Evolutionary conservation across 92 coral and sea anemone species (phyloP).

Genomic region (Ricordea florida): DNA sequence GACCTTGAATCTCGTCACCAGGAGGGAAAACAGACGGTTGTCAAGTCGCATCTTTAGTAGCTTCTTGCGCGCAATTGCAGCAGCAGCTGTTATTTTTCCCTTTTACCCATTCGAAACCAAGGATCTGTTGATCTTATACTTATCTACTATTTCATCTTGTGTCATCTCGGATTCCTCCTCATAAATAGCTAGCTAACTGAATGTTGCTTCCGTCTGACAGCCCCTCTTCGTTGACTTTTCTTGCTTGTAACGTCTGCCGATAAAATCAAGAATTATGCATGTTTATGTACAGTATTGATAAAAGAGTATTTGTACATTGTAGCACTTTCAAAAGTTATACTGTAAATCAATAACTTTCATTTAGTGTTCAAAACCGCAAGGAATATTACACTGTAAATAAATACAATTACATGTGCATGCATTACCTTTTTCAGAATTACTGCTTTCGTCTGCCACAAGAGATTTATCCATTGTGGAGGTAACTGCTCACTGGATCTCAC

Average conservation of each 20-base stretch:
- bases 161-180: not conserved
- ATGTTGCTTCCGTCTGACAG: not conserved
- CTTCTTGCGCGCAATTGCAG: constrained; percentile 20
- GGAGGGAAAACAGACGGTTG: constrained; percentile 8
- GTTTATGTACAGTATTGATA: not conserved
- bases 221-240: constrained; percentile 16
- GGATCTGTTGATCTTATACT: constrained; percentile 13
- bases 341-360: not conserved
- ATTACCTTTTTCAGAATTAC: constrained; percentile 4
- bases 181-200: not conserved
- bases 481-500: not conserved
- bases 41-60: constrained; percentile 5
- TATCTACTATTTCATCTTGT: constrained; percentile 1
- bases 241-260: not conserved
- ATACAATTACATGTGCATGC: not conserved
- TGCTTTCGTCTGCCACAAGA: constrained; percentile 19
- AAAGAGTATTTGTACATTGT: not conserved
- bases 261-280: not conserved
- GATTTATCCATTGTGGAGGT: not conserved
- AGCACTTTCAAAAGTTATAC: not conserved
- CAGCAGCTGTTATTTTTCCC: constrained; percentile 16
- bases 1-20: not conserved
- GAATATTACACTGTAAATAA: not conserved
- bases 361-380: constrained; percentile 1
- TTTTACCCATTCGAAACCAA: constrained; percentile 17